Evolutionary conservation across 2,113 vertebrate genomes (phyloP).

Genomic region (Microcebus ravelobensis): DNA sequence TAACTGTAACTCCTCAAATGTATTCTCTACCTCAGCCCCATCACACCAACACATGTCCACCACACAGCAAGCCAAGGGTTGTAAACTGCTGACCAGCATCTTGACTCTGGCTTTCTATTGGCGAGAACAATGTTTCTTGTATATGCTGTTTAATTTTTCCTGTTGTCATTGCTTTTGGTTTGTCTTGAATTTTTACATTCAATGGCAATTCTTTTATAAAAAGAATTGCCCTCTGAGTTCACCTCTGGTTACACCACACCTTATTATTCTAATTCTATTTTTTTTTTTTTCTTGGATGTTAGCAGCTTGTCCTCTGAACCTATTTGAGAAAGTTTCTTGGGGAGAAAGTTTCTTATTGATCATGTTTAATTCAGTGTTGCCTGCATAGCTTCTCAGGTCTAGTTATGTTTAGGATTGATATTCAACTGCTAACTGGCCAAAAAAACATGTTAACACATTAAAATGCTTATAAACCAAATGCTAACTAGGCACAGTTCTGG

Average conservation of each 20-base stretch:
- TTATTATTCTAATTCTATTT: not conserved
- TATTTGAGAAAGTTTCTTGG: not conserved
- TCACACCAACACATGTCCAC: no score
- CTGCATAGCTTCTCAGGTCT: not conserved
- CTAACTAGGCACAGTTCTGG: not conserved
- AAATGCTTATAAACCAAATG: not conserved
- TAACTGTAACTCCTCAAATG: not conserved
- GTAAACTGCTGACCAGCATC: not conserved
- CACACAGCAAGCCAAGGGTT: not conserved
- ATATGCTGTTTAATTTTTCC: not conserved
- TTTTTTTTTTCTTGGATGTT: not conserved
- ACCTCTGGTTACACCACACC: not conserved
- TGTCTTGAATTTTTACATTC: not conserved
- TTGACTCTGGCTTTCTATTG: no score
- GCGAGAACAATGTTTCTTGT: not conserved
- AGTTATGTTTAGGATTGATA: not conserved
- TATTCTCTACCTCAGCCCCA: not conserved
- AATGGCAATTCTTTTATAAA: not conserved
- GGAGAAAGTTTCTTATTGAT: not conserved
- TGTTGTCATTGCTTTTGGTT: not conserved
- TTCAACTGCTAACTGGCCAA: not conserved
- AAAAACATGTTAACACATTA: not conserved
- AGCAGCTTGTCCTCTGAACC: not conserved
- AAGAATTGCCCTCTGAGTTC: not conserved
- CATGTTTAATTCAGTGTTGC: not conserved